Evolutionary conservation across 1,140 invertebrate species (phyloP), one percentile per base, ranked within the genome.

Genomic region (Ectropis grisescens): DNA sequence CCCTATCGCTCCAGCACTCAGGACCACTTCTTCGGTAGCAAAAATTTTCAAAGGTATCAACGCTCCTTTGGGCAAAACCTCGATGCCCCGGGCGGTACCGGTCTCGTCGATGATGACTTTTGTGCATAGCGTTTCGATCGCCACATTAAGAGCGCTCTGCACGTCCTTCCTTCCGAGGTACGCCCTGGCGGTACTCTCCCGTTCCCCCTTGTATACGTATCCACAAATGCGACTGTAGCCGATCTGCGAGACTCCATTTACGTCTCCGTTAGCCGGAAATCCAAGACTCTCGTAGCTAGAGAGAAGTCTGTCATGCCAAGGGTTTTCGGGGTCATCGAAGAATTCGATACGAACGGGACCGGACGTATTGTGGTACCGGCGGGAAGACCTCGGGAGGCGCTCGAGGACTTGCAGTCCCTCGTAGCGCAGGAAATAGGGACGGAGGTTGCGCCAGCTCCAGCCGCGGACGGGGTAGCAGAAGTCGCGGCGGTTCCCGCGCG

Each of bases 61-160:
- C 6, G 24, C 9, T 13, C 31, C 13, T 2, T 22, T 33, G 3
- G 36, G 43, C 1, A 39, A n/a, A 5, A 51, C 53, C 4, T 33
- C 52, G 1, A 94, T 85, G 1, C 91, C 92, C 13, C 84, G 79
- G 0, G 91, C 91, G n/a, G 66, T 64, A 44, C 90, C 91, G 1
- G 84, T 84, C 3, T 72, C 78, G 52, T 94, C 89, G 36, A 96
- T 89, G 1, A 94, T 66, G 1, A 95, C 74, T 44, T 86, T 85
- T 0, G 85, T 90, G 1, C 89, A 92, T 11, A 88, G 82, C 0
- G 91, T 84, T 30, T 89, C 82, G 0, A 88, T 91, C 22, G 87
- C 75, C 0, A 94, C 82, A 29, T 83, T 84, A 8, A 96, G 76
- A 55, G 91, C 93, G 1, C 46, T 54, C 8, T 91, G 69, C 23